A percentile compares a stretch with the other conserved stretches of the same genome.
These are phyloP conservation scores for Psettodes erumei DNA, from an alignment of 2,113 vertebrate genomes.

Conservation along the genomic window DNA sequence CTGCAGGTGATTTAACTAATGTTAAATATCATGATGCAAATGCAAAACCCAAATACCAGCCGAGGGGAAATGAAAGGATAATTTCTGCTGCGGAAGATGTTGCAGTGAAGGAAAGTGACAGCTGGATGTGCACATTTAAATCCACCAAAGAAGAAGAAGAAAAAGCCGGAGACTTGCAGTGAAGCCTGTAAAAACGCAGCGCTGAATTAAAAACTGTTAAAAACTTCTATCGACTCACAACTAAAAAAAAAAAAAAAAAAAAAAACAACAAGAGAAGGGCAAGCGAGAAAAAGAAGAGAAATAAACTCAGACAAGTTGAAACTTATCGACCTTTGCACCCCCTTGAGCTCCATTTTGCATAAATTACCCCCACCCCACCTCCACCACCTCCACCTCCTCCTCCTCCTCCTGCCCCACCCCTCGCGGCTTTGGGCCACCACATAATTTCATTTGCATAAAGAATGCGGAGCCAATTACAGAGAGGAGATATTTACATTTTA, in stretches of 20 bases:
- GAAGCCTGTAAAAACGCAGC: constrained; percentile 3
- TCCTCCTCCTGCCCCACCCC: constrained; percentile 3
- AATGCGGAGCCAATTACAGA: constrained; percentile 67
- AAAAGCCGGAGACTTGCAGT: too few species aligned
- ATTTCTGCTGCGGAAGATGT: background rate
- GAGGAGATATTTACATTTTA: constrained; percentile 73
- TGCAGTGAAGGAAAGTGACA: background rate
- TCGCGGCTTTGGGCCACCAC: constrained; percentile 27
- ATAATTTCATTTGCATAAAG: constrained; percentile 76
- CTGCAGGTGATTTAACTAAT: too few species aligned
- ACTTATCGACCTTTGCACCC: constrained; percentile 72
- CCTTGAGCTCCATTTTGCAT: constrained; percentile 64
- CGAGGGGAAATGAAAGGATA: background rate
- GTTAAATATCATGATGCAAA: background rate
- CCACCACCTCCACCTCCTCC: constrained; percentile 12
- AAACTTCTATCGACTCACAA: constrained; percentile 39
- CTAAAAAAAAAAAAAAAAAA: background rate
- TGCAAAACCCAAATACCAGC: background rate
- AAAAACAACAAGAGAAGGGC: too few species aligned
- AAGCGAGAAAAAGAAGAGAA: constrained; percentile 9
- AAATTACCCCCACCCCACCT: constrained; percentile 38
- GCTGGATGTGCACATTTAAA: background rate
- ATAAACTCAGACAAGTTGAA: constrained; percentile 50
- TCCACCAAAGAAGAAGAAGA: background rate
- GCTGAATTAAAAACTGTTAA: constrained; percentile 27